Evolutionary conservation across 2,888 invertebrate genomes (phyloP).

Genomic region (Pasiphila rectangulata): DNA sequence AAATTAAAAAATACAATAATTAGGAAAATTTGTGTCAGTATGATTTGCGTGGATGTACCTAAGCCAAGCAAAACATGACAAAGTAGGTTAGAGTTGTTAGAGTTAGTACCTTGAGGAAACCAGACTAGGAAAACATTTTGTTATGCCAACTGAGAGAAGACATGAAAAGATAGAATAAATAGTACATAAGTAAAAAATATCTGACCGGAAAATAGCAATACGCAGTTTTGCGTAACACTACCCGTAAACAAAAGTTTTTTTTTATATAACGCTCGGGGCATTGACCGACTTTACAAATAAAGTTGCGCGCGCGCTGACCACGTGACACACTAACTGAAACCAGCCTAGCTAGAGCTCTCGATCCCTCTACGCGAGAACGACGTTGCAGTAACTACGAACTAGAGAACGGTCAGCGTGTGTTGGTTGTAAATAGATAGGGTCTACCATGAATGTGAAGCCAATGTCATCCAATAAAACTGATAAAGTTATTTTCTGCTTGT

Average conservation of each 20-base stretch:
- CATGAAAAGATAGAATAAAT: constrained; percentile 33
- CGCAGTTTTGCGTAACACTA: constrained; percentile 68
- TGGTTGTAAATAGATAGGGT: constrained; percentile 51
- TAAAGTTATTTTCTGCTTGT: constrained; percentile 38
- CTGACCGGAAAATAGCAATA: constrained; percentile 53
- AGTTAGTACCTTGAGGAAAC: constrained; percentile 3
- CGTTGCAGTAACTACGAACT: neutral
- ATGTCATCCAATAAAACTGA: constrained; percentile 62
- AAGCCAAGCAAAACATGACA: constrained; percentile 1
- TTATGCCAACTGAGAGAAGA: neutral
- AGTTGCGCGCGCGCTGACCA: constrained; percentile 74
- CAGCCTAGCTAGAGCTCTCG: constrained; percentile 40
- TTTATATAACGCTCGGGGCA: constrained; percentile 79
- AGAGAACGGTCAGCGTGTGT: constrained; percentile 32
- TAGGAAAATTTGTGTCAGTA: too few species aligned
- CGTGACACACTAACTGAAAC: constrained; percentile 69
- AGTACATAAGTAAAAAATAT: constrained; percentile 36
- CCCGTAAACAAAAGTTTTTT: constrained; percentile 74
- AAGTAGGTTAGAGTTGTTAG: neutral
- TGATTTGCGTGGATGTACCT: constrained; percentile 13
- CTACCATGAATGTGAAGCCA: constrained; percentile 67
- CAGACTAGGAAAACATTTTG: constrained; percentile 7
- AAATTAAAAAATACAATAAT: too few species aligned
- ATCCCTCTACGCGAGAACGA: neutral
- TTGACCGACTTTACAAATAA: constrained; percentile 79